Evolutionary conservation across 1,140 invertebrate genomes (phyloP).

Genomic region (Pogonognathellus flavescens): DNA sequence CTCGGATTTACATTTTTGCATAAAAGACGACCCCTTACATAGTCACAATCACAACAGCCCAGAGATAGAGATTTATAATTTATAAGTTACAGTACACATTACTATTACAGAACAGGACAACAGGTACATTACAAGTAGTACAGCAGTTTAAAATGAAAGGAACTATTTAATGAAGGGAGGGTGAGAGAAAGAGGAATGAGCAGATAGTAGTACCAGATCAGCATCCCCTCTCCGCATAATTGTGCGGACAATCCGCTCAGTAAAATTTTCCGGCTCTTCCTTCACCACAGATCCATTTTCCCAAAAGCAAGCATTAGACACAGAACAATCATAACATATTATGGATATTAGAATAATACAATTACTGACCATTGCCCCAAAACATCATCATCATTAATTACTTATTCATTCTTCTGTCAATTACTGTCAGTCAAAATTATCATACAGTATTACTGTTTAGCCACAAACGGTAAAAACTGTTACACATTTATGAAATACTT

Average conservation of each 20-base stretch:
- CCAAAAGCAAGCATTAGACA: slow-evolving; percentile 48
- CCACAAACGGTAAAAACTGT: no score
- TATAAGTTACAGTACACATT: no score
- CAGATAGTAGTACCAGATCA: slow-evolving; percentile 61
- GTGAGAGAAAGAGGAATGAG: slow-evolving; percentile 14
- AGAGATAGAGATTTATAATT: no score
- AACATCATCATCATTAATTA: background rate
- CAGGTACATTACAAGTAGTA: background rate
- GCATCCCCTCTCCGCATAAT: slow-evolving; percentile 55
- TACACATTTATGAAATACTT: no score
- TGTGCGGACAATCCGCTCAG: slow-evolving; percentile 56
- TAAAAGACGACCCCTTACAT: no score
- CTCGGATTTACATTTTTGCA: no score
- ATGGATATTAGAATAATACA: no score
- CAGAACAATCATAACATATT: slow-evolving; percentile 7
- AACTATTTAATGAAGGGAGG: background rate
- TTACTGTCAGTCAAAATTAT: no score
- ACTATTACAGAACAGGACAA: no score
- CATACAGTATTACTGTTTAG: no score
- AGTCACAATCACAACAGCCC: no score
- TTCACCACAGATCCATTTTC: slow-evolving; percentile 33
- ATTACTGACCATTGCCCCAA: background rate
- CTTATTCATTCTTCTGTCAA: background rate
- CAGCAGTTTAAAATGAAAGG: background rate
- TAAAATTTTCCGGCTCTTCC: slow-evolving; percentile 63